Base-by-base conservation (phyloP, 2,797 vertebrate genomes). In the Alauda arvensis region DNA sequence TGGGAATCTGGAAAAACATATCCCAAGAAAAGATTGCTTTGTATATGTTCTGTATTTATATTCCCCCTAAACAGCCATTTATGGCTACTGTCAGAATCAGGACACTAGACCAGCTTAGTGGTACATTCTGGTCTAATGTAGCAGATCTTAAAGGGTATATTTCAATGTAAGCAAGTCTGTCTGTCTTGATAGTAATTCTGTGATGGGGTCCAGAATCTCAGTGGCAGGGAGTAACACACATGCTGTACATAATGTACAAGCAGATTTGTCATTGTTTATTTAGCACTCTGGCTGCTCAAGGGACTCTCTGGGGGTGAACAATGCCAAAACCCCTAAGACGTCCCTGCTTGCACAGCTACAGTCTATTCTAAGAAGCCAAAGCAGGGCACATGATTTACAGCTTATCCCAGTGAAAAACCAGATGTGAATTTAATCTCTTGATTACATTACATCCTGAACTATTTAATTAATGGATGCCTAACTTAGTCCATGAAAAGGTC, bases 391-490 rank as follows among this genome's bases (percentile, higher is more conserved):
- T 91, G 90, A 93, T 94, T 94, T 93, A 92, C 84, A 92, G 39
- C 33, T 91, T 88, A 83, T 60, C 69, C 93, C 85, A 89, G 24
- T 92, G 88, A 91, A 92, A 92, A 94, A 83, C 14, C 92, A 95
- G 93, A 94, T 94, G 92, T 94, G 88, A 90, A 83, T 92, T 87
- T 95, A 93, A 94, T 95, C 92, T 94, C 83, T 91, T 95, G 93
- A 95, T 95, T 94, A 95, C 93, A 94, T 95, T 93, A 78, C 74
- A 92, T 91, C 88, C 84, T 88, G 90, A 91, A 94, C 88, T 93
- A 94, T 94, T 94, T 95, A 95, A 94, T 94, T 94, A 93, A 94
- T 85, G 94, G 74, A 93, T 94, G 85, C 87, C 91, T 94, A 81
- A 83, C 79, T 94, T 88, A 93, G 92, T 94, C 77, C 79, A 74